Percentiles rank a stretch among this genome's conserved stretches.
Conservation (phyloP, 2,113 vertebrate genomes). For the Lepus timidus region DNA sequence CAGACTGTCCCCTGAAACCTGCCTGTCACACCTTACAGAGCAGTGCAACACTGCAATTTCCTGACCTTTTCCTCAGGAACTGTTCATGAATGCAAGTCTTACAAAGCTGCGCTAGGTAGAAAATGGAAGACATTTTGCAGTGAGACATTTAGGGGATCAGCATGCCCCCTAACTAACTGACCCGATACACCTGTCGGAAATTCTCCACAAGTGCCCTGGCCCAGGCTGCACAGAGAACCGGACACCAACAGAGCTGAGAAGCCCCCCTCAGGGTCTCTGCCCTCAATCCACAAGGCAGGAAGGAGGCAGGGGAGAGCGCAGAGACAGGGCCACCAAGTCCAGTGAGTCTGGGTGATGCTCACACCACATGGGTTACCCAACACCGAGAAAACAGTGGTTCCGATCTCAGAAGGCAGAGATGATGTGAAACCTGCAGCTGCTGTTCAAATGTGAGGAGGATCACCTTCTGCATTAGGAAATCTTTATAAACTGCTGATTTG, state of each 20-base stretch:
- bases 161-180: background rate
- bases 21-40: background rate
- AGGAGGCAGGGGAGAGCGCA: background rate
- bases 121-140: background rate
- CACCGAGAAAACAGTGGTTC: background rate
- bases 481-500: background rate
- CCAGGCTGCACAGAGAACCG: background rate
- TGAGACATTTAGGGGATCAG: background rate
- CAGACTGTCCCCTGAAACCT: background rate
- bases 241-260: background rate
- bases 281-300: background rate
- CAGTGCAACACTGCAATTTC: background rate
- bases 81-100: background rate
- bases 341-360: background rate
- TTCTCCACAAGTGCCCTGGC: background rate
- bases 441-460: background rate
- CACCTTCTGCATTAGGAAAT: background rate
- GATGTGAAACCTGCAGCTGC: background rate
- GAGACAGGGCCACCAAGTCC: background rate
- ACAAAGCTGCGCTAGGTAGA: background rate
- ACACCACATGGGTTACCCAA: background rate
- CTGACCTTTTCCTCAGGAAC: background rate
- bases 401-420: background rate
- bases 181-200: background rate
- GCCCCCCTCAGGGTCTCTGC: background rate